These are phyloP conservation scores for Orestias chungarensis DNA, from an alignment of 2,797 vertebrate genomes.

Conservation along the genomic window DNA sequence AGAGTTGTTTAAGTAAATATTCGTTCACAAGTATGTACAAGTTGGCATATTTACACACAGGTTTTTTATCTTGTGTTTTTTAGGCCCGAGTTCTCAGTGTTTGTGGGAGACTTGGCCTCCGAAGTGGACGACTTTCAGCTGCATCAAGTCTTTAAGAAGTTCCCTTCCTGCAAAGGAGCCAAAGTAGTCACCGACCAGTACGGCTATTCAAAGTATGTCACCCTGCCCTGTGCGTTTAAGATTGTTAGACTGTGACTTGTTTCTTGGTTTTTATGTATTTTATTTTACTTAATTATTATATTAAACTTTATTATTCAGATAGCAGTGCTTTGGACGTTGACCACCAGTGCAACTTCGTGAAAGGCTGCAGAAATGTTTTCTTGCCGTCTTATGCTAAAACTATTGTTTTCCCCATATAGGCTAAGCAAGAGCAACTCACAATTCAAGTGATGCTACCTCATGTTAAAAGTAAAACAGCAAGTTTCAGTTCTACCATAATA, in stretches of 20 bases:
- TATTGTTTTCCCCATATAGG: constrained; percentile 90
- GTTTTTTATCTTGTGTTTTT: neutral
- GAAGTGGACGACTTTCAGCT: constrained; percentile 93
- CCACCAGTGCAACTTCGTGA: constrained; percentile 56
- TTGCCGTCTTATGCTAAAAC: constrained; percentile 81
- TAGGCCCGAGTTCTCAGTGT: constrained; percentile 91
- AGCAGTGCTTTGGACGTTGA: constrained; percentile 62
- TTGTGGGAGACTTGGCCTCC: constrained; percentile 92
- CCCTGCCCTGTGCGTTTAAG: neutral
- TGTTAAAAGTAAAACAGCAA: constrained; percentile 90
- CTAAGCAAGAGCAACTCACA: constrained; percentile 89
- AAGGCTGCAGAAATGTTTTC: constrained; percentile 73
- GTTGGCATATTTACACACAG: neutral
- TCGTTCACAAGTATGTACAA: neutral
- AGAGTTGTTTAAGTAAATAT: no score
- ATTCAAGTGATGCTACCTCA: constrained; percentile 90
- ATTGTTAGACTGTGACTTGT: neutral
- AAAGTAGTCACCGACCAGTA: constrained; percentile 92
- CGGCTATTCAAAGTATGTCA: constrained; percentile 88
- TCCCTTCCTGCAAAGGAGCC: constrained; percentile 89
- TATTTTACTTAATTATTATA: neutral
- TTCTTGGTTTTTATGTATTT: constrained; percentile 1
- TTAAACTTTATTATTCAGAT: constrained; percentile 34
- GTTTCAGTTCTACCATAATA: constrained; percentile 88
- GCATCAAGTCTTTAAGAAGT: constrained; percentile 92